A percentile compares a stretch with the other conserved stretches of the same genome.
Evolutionary conservation across 2,113 vertebrate species (phyloP).

Genomic region (Prietella phreatophila): DNA sequence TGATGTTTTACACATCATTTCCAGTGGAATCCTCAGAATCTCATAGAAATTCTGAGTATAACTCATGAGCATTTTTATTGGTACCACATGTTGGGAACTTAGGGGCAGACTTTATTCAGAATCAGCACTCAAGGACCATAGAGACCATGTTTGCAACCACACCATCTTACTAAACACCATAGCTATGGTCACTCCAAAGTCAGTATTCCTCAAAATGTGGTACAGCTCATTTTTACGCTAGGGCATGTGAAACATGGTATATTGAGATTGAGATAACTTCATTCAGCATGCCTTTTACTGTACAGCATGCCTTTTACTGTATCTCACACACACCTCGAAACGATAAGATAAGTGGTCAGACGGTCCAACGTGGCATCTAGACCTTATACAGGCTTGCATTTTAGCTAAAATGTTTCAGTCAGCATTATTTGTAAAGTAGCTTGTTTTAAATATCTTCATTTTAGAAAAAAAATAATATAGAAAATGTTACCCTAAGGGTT

Average conservation of each 20-base stretch:
- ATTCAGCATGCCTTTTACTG: not conserved
- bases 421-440: too few species aligned
- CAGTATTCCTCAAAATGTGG: too few species aligned
- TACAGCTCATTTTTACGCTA: not conserved
- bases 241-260: not conserved
- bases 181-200: not conserved
- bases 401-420: not conserved
- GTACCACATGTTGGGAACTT: conserved; percentile 1
- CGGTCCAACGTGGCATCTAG: not conserved
- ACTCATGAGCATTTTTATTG: not conserved
- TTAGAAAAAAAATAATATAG: not conserved
- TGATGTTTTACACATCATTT: not conserved
- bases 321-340: not conserved
- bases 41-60: not conserved
- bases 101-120: not conserved
- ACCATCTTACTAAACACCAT: not conserved
- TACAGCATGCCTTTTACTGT: not conserved
- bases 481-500: not conserved
- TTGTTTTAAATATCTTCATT: not conserved
- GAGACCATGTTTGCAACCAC: not conserved
- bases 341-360: not conserved
- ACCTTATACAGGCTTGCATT: not conserved
- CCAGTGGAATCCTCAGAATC: not conserved
- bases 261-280: not conserved
- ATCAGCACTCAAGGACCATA: not conserved